These are phyloP conservation scores for Teinopalpus imperialis DNA, from an alignment of 2,888 invertebrate genomes.

Conservation along the genomic window DNA sequence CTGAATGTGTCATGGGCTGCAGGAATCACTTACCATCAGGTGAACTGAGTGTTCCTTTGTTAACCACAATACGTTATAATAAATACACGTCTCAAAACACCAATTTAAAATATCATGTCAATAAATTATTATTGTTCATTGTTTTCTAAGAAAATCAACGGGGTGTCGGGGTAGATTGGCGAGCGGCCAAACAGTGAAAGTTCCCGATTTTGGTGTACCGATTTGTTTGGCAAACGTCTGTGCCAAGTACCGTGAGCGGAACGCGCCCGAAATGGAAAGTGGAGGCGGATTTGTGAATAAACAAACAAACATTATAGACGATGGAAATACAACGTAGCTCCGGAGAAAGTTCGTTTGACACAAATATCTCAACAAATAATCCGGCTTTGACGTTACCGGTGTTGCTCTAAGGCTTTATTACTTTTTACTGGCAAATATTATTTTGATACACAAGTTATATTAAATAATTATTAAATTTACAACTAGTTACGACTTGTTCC, in stretches of 20 bases:
- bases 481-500: no score
- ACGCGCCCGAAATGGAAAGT: slow-evolving; percentile 60
- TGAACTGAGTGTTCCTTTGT: no score
- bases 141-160: slow-evolving; percentile 59
- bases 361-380: slow-evolving; percentile 35
- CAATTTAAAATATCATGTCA: slow-evolving; percentile 51
- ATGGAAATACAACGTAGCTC: slow-evolving; percentile 48
- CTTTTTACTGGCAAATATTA: slow-evolving; percentile 4
- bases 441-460: no score
- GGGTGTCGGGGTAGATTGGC: slow-evolving; percentile 58
- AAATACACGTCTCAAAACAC: no score
- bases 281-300: slow-evolving; percentile 45
- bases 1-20: no score
- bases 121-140: slow-evolving; percentile 66
- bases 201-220: slow-evolving; percentile 69
- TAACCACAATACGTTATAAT: no score
- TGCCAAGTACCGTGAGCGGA: slow-evolving; percentile 53
- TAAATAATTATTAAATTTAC: no score
- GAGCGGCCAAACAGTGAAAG: slow-evolving; percentile 71
- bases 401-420: background rate
- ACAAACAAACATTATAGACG: slow-evolving; percentile 53
- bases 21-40: no score
- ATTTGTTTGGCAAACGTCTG: slow-evolving; percentile 55
- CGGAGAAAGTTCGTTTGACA: slow-evolving; percentile 35
- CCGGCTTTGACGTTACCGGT: slow-evolving; percentile 8